Evolutionary conservation across 1,140 invertebrate species (phyloP).

Genomic region (Drosophila funebris): DNA sequence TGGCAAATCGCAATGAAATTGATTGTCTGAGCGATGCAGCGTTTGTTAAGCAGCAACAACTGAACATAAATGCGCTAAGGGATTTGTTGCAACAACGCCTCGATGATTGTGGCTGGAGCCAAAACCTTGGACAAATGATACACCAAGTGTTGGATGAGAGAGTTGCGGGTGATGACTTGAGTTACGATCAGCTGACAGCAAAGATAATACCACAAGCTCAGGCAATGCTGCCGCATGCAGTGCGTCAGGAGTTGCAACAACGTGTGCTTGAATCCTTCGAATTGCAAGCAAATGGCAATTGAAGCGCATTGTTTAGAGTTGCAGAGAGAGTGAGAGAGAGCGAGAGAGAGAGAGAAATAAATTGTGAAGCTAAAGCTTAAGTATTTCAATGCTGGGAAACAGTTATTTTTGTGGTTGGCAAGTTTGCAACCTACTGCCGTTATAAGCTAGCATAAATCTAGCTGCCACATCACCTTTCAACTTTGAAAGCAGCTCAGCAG

Average conservation of each 20-base stretch:
- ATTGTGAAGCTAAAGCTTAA: background rate
- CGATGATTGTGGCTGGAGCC: background rate
- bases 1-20: background rate
- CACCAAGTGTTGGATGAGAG: background rate
- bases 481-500: slow-evolving; percentile 39
- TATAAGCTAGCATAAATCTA: slow-evolving; percentile 30
- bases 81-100: background rate
- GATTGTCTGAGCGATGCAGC: background rate
- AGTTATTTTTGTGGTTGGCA: background rate
- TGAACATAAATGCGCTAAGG: background rate
- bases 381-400: background rate
- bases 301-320: too few species aligned
- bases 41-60: background rate
- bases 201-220: slow-evolving; percentile 9
- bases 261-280: background rate
- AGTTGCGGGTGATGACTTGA: background rate
- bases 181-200: background rate
- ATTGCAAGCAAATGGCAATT: too few species aligned
- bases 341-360: background rate
- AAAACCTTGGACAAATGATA: background rate
- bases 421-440: slow-evolving; percentile 15
- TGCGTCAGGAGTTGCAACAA: background rate
- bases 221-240: background rate
- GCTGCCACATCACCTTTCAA: slow-evolving; percentile 50
- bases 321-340: too few species aligned